phyloP scores from a whole-genome alignment of 1,140 invertebrate genomes.

The Leptopilina boulardi region DNA sequence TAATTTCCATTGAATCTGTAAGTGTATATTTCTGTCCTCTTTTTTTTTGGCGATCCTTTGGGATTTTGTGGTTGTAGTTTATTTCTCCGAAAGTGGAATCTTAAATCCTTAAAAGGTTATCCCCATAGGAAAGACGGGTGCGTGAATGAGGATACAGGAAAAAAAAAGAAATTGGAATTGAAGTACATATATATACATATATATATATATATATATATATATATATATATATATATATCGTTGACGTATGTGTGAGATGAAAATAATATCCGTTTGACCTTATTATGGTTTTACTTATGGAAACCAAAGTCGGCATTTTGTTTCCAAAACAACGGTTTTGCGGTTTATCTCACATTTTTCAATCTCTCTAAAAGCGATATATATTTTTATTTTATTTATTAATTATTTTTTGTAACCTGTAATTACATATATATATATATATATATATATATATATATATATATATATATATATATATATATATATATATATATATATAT shows the following conservation, averaged over 20 bases:
- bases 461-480: too few species aligned
- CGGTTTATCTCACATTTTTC: slow-evolving; percentile 47
- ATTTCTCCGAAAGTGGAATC: slow-evolving; percentile 63
- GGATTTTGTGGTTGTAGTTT: slow-evolving; percentile 61
- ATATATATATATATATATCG: slow-evolving; percentile 1
- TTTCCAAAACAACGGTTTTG: slow-evolving; percentile 52
- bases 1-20: slow-evolving; percentile 34
- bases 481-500: too few species aligned
- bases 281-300: not conserved
- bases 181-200: too few species aligned
- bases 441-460: too few species aligned
- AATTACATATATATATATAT: too few species aligned
- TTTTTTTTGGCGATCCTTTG: slow-evolving; percentile 45
- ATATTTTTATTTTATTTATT: slow-evolving; percentile 44
- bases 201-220: slow-evolving; percentile 2
- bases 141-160: slow-evolving; percentile 8
- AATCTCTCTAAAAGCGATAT: slow-evolving; percentile 51
- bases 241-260: not conserved
- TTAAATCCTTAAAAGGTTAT: slow-evolving; percentile 72
- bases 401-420: too few species aligned
- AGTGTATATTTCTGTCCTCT: not conserved
- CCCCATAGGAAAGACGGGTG: slow-evolving; percentile 62
- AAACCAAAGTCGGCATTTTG: slow-evolving; percentile 39
- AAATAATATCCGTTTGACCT: slow-evolving; percentile 12
- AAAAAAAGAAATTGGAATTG: slow-evolving; percentile 20